Conservation (phyloP, 1,140 invertebrate species). For the Drepana arcuata region DNA sequence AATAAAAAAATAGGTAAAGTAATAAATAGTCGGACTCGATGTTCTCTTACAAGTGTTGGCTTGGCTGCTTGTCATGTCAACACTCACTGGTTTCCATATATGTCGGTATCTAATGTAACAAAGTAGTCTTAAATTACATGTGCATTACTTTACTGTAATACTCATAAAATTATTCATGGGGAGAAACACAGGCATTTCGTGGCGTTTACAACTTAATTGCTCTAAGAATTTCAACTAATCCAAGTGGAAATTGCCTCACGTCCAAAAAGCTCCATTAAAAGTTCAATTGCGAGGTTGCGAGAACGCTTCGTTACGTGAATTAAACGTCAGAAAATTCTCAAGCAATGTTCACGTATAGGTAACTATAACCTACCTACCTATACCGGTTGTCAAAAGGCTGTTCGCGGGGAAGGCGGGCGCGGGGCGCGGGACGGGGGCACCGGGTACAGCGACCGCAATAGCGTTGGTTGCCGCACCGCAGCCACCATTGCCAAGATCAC, state of each 20-base stretch:
- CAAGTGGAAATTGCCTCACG: slow-evolving; percentile 11
- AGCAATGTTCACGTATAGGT: slow-evolving; percentile 35
- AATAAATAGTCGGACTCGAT: too few species aligned
- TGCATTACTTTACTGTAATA: too few species aligned
- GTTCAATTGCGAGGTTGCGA: slow-evolving; percentile 28
- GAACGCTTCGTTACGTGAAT: slow-evolving; percentile 48
- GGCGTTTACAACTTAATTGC: too few species aligned
- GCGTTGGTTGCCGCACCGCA: slow-evolving; percentile 42
- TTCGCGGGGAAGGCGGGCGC: slow-evolving; percentile 10
- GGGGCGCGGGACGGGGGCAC: slow-evolving; percentile 23
- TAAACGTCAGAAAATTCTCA: slow-evolving; percentile 61
- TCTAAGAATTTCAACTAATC: slow-evolving; percentile 5
- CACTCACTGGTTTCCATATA: too few species aligned
- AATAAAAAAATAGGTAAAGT: too few species aligned
- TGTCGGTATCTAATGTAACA: too few species aligned
- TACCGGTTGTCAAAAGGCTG: slow-evolving; percentile 69
- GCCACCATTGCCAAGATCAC: slow-evolving; percentile 69
- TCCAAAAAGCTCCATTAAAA: slow-evolving; percentile 24
- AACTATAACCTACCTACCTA: slow-evolving; percentile 37
- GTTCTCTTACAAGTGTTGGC: too few species aligned
- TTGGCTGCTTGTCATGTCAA: too few species aligned
- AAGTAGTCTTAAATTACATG: too few species aligned
- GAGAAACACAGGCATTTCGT: too few species aligned
- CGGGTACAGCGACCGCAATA: slow-evolving; percentile 66
- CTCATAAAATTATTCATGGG: too few species aligned